Conservation (phyloP, 2,113 vertebrate species). For the Halcyon senegalensis region DNA sequence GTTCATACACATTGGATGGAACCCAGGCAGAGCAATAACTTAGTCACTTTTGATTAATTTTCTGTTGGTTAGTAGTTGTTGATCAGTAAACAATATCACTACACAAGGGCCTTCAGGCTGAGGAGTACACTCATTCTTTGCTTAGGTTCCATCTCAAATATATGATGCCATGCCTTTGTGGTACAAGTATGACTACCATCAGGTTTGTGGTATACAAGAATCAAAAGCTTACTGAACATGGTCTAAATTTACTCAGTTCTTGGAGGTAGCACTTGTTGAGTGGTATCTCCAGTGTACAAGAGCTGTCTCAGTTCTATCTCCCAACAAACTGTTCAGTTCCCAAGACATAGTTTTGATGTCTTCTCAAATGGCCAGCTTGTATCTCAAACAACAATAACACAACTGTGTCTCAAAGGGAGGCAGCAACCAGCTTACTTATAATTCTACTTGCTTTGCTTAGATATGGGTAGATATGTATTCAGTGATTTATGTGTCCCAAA, state of each 20-base stretch:
- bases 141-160: neutral
- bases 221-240: neutral
- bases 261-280: neutral
- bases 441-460: neutral
- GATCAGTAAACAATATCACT: neutral
- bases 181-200: neutral
- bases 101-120: neutral
- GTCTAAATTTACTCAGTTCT: neutral
- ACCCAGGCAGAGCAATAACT: neutral
- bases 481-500: neutral
- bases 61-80: neutral
- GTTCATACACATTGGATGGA: neutral
- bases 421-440: neutral
- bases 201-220: neutral
- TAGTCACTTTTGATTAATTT: neutral
- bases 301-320: neutral
- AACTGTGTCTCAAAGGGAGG: neutral
- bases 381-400: neutral
- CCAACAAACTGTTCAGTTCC: neutral
- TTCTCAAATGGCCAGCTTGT: neutral
- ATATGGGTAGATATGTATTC: neutral
- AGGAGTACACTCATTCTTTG: neutral
- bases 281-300: neutral
- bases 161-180: neutral
- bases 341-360: neutral